Evolutionary conservation across 2,113 vertebrate species (phyloP), one percentile per base, ranked within the genome.

Genomic region (Onychorhynchus coronatus): DNA sequence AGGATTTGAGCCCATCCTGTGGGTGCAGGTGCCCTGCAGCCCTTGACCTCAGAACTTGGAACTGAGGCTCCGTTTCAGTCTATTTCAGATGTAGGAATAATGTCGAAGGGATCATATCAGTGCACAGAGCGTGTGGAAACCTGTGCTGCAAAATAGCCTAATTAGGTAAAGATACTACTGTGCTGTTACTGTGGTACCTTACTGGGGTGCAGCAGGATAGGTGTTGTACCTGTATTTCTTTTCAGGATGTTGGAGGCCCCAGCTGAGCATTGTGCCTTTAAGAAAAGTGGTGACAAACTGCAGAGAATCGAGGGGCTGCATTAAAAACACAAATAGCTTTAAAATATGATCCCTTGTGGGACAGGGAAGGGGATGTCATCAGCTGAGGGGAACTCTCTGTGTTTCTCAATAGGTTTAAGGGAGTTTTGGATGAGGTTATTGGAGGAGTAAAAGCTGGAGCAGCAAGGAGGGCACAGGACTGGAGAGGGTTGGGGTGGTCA

Each of bases 41-140:
- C 15, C 21, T 30, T 55, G 28, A 27, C 19, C 30, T 2, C 33
- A 66, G 14, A 8, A 8, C 20, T 6, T 30, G 4, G 33, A 9
- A 9, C 41, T 16, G n/a, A 42, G 68, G 41, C 46, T 81, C 35
- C 0, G 3, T 27, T 73, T 84, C n/a, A 8, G 14, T 44, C 61
- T 47, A 3, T 63, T 55, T 61, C 8, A 50, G 46, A 14, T 0
- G 81, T 20, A 46, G 10, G n/a, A 67, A 5, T 65, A 68, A 42
- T 0, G 0, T 46, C 5, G 1, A 33, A 61, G 22, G 37, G 27
- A 11, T 73, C 10, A 0, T 24, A 5, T 46, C 46, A 13, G 15
- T 58, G n/a, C 15, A 5, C 22, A 6, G 9, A 61, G 68, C 5
- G 1, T 33, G 41, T 50, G 70, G 61, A 71, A 63, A n/a, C 44